Percentiles rank a stretch among this genome's conserved stretches.
Evolutionary conservation across 2,888 invertebrate species (phyloP).

Genomic region (Helobdella robusta): DNA sequence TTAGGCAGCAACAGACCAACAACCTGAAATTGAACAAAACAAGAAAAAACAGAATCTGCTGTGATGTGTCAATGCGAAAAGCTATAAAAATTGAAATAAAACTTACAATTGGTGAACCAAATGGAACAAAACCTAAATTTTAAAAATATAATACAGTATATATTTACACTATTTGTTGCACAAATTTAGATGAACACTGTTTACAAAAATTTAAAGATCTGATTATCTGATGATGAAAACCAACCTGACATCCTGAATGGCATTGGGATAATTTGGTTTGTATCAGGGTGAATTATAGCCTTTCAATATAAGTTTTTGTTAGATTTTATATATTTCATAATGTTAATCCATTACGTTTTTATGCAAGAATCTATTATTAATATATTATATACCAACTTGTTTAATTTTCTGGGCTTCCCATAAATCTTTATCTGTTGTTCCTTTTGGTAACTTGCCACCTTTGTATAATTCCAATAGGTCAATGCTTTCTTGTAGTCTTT

Average conservation of each 20-base stretch:
- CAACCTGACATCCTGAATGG: constrained; percentile 53
- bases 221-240: not conserved
- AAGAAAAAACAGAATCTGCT: not conserved
- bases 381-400: no score
- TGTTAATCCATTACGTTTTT: no score
- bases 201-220: not conserved
- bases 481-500: constrained; percentile 44
- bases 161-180: no score
- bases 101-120: constrained; percentile 51
- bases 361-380: no score
- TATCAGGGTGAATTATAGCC: constrained; percentile 52
- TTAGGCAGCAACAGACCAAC: constrained; percentile 52
- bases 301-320: no score
- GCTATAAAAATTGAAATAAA: no score
- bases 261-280: constrained; percentile 52
- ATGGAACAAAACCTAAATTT: constrained; percentile 50
- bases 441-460: constrained; percentile 39
- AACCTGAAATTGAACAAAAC: constrained; percentile 39
- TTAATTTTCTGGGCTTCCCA: constrained; percentile 54
- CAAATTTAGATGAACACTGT: not conserved
- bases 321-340: no score
- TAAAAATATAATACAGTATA: constrained; percentile 4
- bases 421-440: constrained; percentile 45
- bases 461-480: constrained; percentile 47
- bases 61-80: no score